Conservation (phyloP, 2,888 invertebrate genomes). For the Agonopterix arenella region DNA sequence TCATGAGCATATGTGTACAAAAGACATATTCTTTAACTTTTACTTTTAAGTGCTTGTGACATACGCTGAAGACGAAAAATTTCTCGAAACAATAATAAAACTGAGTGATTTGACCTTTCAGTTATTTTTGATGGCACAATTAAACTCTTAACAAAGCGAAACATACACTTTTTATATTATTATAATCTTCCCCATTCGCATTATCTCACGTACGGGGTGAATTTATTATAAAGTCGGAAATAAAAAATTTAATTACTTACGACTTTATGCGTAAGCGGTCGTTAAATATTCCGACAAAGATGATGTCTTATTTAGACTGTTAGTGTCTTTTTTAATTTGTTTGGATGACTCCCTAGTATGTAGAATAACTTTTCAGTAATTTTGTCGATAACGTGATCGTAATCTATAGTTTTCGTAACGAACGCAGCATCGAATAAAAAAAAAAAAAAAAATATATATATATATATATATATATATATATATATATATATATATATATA, state of each 20-base stretch:
- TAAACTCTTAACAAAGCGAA: background rate
- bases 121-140: conserved; percentile 1
- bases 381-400: too few species aligned
- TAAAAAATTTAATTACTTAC: conserved; percentile 6
- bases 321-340: background rate
- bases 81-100: background rate
- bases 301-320: background rate
- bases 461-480: too few species aligned
- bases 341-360: too few species aligned
- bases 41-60: background rate
- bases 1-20: too few species aligned
- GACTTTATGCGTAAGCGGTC: background rate
- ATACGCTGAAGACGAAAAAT: background rate
- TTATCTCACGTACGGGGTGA: conserved; percentile 2
- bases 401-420: too few species aligned
- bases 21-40: too few species aligned
- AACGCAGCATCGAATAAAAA: too few species aligned
- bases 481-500: too few species aligned
- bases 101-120: background rate
- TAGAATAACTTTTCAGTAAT: too few species aligned
- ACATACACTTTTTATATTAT: conserved; percentile 2
- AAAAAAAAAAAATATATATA: too few species aligned
- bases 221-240: conserved; percentile 3
- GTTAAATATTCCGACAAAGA: conserved; percentile 7
- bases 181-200: conserved; percentile 2